Conservation (phyloP, 2,113 vertebrate genomes). For the Ranitomeya variabilis region DNA sequence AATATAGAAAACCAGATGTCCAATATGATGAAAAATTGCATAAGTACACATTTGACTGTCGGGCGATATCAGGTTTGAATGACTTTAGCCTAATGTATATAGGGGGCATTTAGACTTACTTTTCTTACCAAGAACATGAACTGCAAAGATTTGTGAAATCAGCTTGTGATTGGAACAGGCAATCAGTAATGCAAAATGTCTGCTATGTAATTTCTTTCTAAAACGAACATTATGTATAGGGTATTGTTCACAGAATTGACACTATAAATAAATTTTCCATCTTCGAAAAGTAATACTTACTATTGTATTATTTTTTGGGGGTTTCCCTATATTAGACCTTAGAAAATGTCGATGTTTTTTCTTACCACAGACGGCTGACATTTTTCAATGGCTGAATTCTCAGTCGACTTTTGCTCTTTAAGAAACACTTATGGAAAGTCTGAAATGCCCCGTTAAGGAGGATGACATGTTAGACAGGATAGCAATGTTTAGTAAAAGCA, state of each 20-base stretch:
- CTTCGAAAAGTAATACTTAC: not conserved
- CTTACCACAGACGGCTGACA: not conserved
- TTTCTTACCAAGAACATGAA: too few species aligned
- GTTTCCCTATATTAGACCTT: not conserved
- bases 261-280: not conserved
- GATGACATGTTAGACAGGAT: slow-evolving; percentile 68
- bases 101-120: too few species aligned
- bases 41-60: too few species aligned
- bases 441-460: slow-evolving; percentile 61
- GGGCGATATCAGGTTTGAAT: too few species aligned
- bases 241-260: too few species aligned
- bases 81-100: too few species aligned
- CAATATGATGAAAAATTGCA: too few species aligned
- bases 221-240: not conserved
- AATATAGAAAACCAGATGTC: too few species aligned
- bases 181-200: not conserved
- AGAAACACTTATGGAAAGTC: slow-evolving; percentile 61
- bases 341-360: not conserved
- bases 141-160: too few species aligned
- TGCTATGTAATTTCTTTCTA: not conserved
- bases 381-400: not conserved
- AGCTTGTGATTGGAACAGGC: not conserved
- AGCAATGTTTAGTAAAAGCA: slow-evolving; percentile 66
- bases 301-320: not conserved
- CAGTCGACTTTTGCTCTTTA: slow-evolving; percentile 37